A percentile compares a stretch with the other conserved stretches of the same genome.
Evolutionary conservation across 2,113 vertebrate genomes (phyloP).

Genomic region (Crotalus tigris): DNA sequence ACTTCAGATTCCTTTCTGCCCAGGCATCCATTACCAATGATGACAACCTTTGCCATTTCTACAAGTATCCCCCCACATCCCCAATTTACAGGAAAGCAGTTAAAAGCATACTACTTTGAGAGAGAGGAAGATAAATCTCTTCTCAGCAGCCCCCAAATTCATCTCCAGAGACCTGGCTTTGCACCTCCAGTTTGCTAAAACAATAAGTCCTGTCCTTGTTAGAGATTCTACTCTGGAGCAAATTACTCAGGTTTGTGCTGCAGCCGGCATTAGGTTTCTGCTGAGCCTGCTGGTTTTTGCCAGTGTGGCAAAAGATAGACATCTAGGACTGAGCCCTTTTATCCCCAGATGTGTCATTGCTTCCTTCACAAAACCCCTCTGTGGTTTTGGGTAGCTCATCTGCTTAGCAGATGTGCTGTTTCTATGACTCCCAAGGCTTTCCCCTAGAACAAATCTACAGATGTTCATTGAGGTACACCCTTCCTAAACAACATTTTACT

Average conservation of each 20-base stretch:
- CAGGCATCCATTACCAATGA: background rate
- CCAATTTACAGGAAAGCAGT: background rate
- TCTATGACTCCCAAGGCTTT: background rate
- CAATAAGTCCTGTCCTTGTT: background rate
- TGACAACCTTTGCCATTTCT: too few relatives aligned
- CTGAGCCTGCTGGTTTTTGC: background rate
- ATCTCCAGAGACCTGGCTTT: background rate
- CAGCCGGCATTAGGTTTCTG: background rate
- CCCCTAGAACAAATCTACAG: constrained; percentile 27
- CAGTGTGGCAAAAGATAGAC: constrained; percentile 27
- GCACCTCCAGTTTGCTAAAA: background rate
- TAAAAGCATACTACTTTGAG: background rate
- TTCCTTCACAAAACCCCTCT: constrained; percentile 5
- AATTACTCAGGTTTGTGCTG: background rate
- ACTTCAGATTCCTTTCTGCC: background rate
- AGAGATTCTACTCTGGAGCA: background rate
- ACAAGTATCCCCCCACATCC: too few relatives aligned
- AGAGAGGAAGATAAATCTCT: background rate
- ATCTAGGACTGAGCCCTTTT: background rate
- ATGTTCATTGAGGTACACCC: constrained; percentile 1
- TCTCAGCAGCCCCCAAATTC: background rate
- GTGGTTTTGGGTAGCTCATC: background rate
- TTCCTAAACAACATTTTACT: background rate
- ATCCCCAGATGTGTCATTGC: background rate
- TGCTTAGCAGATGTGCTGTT: constrained; percentile 33